Evolutionary conservation across 1,140 invertebrate genomes (phyloP), one percentile per base, ranked within the genome.

Genomic region (Orchesella cincta): DNA sequence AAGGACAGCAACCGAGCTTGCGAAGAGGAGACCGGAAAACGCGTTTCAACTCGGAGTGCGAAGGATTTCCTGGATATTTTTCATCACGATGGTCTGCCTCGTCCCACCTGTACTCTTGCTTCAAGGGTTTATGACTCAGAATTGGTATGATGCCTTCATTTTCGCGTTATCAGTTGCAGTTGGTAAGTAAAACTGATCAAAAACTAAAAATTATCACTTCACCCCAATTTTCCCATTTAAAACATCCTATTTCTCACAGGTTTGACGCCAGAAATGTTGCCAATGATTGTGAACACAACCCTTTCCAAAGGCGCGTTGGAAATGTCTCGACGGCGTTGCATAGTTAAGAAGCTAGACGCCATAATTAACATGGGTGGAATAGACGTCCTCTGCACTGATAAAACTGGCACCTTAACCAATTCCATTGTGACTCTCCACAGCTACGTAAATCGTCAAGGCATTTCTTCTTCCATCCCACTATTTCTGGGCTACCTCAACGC

Each of bases 61-160:
- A 23, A 12, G 77, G 29, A 78, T 78, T 72, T 78, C 77, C 20
- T 78, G 77, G 77, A 78, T 78, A 12, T 78, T 78, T 36, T 78
- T 78, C 34, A 8, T 75, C 1, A 73, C 77, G 0, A 78, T 78
- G 77, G 12, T 70, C 36, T 52, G 36, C 23, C 72, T 78, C 8
- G 36, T 78, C 29, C 77, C 77, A 0, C 77, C 77, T 1, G 73
- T 78, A 29, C 1, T 78, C 0, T 31, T 78, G 0, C 64, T 78
- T 0, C 77, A 75, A 62, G 74, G 64, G 34, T 78, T 75, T 62
- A 16, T 78, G 0, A 54, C 71, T 28, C 26, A 33, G 3, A 23
- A 12, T 31, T 78, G 77, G 77, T 14, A 46, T 1, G 72, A 26
- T 16, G 77, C 77, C 0, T 0, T 52, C 1, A 36, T 78, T 31